Evolutionary conservation across 2,797 vertebrate genomes (phyloP).

Genomic region (Neopelma chrysocephalum): DNA sequence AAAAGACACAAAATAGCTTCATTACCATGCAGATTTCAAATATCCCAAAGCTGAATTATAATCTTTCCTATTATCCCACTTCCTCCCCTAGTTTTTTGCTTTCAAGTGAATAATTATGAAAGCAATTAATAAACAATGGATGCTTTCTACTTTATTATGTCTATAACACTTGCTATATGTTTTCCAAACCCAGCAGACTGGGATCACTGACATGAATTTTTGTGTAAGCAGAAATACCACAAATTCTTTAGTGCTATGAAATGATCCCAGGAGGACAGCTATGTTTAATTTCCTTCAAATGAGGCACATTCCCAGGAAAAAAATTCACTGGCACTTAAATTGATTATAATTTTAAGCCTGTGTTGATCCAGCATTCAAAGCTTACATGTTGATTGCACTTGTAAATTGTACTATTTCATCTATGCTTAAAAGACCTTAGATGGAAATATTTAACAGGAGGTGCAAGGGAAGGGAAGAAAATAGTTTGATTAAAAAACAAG

Average conservation of each 20-base stretch:
- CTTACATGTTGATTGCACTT: neutral
- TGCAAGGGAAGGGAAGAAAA: neutral
- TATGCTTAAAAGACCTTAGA: neutral
- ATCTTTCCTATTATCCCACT: neutral
- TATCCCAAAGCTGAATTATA: neutral
- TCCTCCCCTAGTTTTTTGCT: neutral
- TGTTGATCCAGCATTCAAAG: neutral
- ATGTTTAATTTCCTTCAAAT: constrained; percentile 21
- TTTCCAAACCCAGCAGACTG: constrained; percentile 12
- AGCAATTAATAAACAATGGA: constrained; percentile 39
- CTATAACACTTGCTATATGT: neutral
- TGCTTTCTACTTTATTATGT: constrained; percentile 27
- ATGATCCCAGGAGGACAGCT: constrained; percentile 12
- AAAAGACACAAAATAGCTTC: neutral
- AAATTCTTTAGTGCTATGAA: constrained; percentile 30
- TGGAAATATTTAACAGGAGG: neutral
- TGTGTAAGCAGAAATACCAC: constrained; percentile 13
- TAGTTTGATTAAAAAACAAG: neutral
- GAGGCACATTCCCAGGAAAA: neutral
- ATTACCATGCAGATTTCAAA: neutral
- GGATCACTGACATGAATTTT: constrained; percentile 37
- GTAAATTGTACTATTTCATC: neutral
- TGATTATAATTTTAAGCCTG: constrained; percentile 3
- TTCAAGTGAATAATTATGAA: constrained; percentile 37
- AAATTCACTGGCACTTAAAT: neutral